These are phyloP conservation scores for Rhodinocichla rosea DNA, from an alignment of 2,113 vertebrate genomes.

Conservation along the genomic window DNA sequence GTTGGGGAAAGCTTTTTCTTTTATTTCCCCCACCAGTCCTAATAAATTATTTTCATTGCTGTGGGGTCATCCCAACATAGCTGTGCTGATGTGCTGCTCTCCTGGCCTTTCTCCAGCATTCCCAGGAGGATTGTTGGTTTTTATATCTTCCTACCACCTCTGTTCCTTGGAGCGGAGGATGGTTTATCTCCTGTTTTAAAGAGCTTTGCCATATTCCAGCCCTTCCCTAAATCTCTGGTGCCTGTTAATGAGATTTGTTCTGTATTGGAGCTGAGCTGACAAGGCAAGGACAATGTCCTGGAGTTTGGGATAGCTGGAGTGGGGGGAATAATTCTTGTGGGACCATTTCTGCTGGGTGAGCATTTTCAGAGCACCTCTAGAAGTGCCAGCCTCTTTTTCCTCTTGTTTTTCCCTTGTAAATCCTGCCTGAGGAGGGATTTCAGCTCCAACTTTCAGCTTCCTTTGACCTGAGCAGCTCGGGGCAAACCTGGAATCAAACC, in stretches of 20 bases:
- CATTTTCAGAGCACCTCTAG: not conserved
- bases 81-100: accelerated
- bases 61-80: not conserved
- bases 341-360: not conserved
- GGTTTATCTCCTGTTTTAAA: not conserved
- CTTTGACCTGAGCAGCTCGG: not conserved
- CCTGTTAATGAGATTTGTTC: not conserved
- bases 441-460: not conserved
- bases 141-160: not conserved
- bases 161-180: not conserved
- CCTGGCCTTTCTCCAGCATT: not conserved
- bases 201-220: not conserved
- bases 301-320: not conserved
- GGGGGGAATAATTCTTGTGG: slow-evolving; percentile 17
- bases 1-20: not conserved
- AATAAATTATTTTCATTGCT: not conserved
- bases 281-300: not conserved
- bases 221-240: not conserved
- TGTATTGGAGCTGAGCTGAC: not conserved
- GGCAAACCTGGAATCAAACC: not conserved
- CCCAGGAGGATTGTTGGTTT: not conserved
- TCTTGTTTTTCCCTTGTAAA: not conserved
- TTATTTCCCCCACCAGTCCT: not conserved
- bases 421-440: not conserved
- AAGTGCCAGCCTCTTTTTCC: not conserved